Conservation (phyloP, 2,888 invertebrate genomes). For the Gibbula magus region DNA sequence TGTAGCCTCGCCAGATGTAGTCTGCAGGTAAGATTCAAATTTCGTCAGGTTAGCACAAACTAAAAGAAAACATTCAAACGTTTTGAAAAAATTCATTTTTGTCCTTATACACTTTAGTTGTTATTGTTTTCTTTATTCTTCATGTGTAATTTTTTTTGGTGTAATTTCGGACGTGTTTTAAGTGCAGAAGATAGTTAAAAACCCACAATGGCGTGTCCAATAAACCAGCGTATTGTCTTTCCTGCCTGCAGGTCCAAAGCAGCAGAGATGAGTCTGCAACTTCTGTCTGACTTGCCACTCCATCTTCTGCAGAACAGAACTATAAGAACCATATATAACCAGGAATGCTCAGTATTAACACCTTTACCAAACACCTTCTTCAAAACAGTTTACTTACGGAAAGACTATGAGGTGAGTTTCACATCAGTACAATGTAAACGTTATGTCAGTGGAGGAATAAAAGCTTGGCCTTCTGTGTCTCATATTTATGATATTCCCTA, state of each 20-base stretch:
- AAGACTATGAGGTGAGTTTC: neutral
- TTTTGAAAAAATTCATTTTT: neutral
- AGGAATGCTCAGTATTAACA: neutral
- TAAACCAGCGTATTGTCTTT: neutral
- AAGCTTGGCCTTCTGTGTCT: neutral
- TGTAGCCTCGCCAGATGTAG: slow-evolving; percentile 29
- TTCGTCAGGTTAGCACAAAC: neutral
- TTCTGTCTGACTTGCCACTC: neutral
- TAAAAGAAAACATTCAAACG: neutral
- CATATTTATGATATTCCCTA: neutral
- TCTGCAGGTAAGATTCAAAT: slow-evolving; percentile 43
- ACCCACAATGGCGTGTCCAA: too few relatives aligned
- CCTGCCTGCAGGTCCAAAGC: neutral
- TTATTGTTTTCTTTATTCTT: neutral
- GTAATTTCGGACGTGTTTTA: too few relatives aligned
- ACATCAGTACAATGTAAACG: too few relatives aligned
- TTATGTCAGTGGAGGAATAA: neutral
- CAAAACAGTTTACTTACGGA: neutral
- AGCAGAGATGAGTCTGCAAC: neutral
- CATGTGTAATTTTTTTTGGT: neutral
- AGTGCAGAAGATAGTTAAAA: too few relatives aligned
- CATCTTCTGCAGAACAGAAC: neutral
- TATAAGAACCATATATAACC: neutral
- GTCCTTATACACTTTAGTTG: neutral
- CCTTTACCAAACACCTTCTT: neutral